phyloP scores from a whole-genome alignment of 2,888 invertebrate genomes.

The Drosophila macrothrix region DNA sequence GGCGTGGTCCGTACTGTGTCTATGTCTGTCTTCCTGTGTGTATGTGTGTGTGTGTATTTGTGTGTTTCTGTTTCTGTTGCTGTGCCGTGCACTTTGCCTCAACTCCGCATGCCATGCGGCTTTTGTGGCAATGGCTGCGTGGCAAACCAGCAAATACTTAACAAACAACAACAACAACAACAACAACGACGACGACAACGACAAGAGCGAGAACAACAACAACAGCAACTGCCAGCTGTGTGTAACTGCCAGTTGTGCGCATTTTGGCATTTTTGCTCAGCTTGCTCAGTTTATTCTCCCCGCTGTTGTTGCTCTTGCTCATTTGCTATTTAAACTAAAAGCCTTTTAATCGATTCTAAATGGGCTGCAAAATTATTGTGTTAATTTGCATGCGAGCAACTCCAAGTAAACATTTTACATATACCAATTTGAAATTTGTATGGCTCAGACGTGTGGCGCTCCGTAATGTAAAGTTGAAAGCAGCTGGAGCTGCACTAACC shows the following conservation, averaged over 20 bases:
- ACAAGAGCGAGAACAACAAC: background rate
- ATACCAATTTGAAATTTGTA: slow-evolving; percentile 9
- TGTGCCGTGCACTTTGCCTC: slow-evolving; percentile 61
- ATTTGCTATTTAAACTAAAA: slow-evolving; percentile 62
- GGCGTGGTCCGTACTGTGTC: slow-evolving; percentile 23
- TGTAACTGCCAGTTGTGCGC: slow-evolving; percentile 32
- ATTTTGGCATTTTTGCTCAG: slow-evolving; percentile 45
- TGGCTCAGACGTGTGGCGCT: slow-evolving; percentile 15
- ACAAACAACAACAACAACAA: slow-evolving; percentile 24
- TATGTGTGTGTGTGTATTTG: slow-evolving; percentile 8
- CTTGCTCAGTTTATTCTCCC: background rate
- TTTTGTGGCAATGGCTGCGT: slow-evolving; percentile 66
- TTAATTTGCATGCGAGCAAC: slow-evolving; percentile 39
- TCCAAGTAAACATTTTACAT: slow-evolving; percentile 32
- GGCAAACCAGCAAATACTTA: slow-evolving; percentile 66
- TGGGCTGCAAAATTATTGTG: slow-evolving; percentile 68
- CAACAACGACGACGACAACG: background rate
- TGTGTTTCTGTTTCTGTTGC: slow-evolving; percentile 11
- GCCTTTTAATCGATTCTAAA: slow-evolving; percentile 78
- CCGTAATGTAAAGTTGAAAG: slow-evolving; percentile 15
- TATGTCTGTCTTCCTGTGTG: slow-evolving; percentile 10
- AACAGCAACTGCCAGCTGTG: slow-evolving; percentile 18
- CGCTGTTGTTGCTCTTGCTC: slow-evolving; percentile 3
- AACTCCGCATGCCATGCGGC: slow-evolving; percentile 66
- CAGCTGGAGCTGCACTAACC: slow-evolving; percentile 14